Evolutionary conservation across 2,113 vertebrate species (phyloP), one percentile per base, ranked within the genome.

Genomic region (Microtus oregoni): DNA sequence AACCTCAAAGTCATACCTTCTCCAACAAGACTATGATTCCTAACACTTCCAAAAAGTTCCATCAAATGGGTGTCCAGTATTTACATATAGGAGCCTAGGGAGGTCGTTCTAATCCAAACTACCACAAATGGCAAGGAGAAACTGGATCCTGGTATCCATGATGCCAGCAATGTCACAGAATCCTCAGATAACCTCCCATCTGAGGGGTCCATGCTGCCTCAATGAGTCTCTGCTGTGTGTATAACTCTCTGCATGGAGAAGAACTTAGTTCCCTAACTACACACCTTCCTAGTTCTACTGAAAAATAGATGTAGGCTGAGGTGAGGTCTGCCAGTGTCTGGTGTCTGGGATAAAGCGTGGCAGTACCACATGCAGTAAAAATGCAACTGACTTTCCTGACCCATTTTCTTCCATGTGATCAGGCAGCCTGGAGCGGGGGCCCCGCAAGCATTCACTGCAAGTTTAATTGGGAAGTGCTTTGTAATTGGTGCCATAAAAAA

Each of bases 401-500:
- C 8, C 19, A 4, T 26, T 47, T 4, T 11, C 24, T 44, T 7
- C 17, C 65, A 65, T 7, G 2, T 10, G 20, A 22, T n/a, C 14
- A 13, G 13, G 47, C 20, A 9, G 26, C 44, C 41, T 5, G 2
- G 50, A 91, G 24, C 3, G 41, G 3, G 5, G 63, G 32, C 12
- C 75, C 41, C 24, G 67, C 8, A 28, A 30, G 61, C 55, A 47
- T 67, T 82, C 22, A 3, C 35, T 9, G 41, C 9, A 20, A 35
- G 52, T 28, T 87, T 81, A 79, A 65, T 41, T 63, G 73, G 65
- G 65, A 95, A 61, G 47, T 41, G n/a, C 47, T 75, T 24, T 83
- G 55, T 47, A 47, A 95, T 58, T 83, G 77, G 38, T 17, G 70
- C 81, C 67, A 55, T 82, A 68, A 81, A 95, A 52, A 91, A 65